These are phyloP conservation scores for Ophioninae sp. DNA, from an alignment of 2,888 invertebrate genomes.

Conservation along the genomic window DNA sequence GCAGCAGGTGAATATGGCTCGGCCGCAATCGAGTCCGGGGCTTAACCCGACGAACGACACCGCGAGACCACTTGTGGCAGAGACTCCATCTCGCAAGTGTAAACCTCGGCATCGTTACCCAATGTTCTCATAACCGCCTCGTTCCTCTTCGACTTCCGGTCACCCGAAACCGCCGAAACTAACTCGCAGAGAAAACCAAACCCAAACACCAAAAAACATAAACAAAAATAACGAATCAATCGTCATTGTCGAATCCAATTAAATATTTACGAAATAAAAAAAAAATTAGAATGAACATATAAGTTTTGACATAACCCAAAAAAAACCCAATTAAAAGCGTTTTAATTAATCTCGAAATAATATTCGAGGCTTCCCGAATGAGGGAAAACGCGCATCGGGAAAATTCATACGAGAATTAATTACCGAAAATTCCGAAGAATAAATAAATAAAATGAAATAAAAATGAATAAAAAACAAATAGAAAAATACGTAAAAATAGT, in stretches of 20 bases:
- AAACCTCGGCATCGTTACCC: constrained; percentile 10
- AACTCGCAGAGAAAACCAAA: neutral
- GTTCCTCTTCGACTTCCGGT: neutral
- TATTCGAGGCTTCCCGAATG: constrained; percentile 4
- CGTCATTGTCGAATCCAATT: too few species aligned
- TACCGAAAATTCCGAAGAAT: too few species aligned
- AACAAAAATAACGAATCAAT: constrained; percentile 8
- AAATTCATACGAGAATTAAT: too few species aligned
- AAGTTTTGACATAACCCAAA: too few species aligned
- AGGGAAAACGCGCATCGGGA: neutral
- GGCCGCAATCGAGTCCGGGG: constrained; percentile 12
- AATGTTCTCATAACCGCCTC: neutral
- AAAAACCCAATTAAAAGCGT: too few species aligned
- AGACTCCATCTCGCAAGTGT: constrained; percentile 13
- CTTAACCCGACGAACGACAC: constrained; percentile 11
- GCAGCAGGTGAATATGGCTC: constrained; percentile 30
- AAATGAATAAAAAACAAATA: too few species aligned
- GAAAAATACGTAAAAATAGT: too few species aligned
- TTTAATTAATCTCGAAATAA: too few species aligned
- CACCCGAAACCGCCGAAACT: too few species aligned
- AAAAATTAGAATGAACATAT: too few species aligned
- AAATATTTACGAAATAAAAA: too few species aligned
- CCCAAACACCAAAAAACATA: neutral
- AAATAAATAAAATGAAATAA: too few species aligned
- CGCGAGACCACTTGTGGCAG: constrained; percentile 27